Conservation (phyloP, 2,113 vertebrate genomes). For the Pleuronectes platessa region DNA sequence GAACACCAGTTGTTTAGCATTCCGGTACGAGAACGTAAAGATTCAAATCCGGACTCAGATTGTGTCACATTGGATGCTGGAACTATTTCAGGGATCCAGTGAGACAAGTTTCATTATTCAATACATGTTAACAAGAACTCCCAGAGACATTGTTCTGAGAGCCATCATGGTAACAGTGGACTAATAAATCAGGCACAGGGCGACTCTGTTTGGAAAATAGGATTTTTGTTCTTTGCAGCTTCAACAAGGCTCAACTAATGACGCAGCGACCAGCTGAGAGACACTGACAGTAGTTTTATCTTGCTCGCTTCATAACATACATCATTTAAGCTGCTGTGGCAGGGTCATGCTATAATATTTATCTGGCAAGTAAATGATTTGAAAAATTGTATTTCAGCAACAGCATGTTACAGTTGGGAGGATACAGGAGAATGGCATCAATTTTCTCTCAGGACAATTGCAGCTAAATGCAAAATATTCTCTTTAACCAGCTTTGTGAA, state of each 20-base stretch:
- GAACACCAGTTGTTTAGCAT: conserved; percentile 29
- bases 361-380: not conserved
- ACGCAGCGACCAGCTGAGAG: conserved; percentile 18
- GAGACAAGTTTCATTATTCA: not conserved
- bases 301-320: not conserved
- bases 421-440: not conserved
- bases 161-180: not conserved
- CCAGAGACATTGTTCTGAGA: too few relatives aligned
- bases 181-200: conserved; percentile 1
- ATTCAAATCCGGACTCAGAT: conserved; percentile 9
- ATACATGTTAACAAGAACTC: not conserved
- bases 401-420: not conserved
- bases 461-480: not conserved
- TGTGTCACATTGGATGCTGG: conserved; percentile 4
- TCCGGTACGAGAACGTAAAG: conserved; percentile 13
- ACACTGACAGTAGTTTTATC: not conserved
- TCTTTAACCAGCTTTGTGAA: too few relatives aligned
- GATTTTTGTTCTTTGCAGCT: conserved; percentile 4
- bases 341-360: not conserved
- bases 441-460: not conserved
- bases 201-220: conserved; percentile 12
- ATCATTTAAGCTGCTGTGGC: not conserved
- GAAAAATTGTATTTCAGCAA: not conserved
- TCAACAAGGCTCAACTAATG: conserved; percentile 20
- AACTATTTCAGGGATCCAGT: not conserved